phyloP scores from a whole-genome alignment of 2,888 invertebrate genomes.

The Tetranychus piercei region DNA sequence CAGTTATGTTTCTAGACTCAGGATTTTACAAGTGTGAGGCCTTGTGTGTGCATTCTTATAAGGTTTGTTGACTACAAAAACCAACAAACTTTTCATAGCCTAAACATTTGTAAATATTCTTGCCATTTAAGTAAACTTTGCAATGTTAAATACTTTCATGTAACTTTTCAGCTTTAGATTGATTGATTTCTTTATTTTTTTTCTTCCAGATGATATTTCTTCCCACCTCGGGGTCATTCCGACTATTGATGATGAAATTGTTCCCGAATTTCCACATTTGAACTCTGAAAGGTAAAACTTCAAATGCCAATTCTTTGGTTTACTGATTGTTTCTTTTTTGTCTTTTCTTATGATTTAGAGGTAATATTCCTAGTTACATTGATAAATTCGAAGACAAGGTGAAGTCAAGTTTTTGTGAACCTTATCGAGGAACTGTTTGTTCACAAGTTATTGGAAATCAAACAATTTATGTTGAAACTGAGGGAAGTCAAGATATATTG shows the following conservation, averaged over 20 bases:
- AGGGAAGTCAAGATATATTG: constrained; percentile 52
- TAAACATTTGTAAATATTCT: too few relatives aligned
- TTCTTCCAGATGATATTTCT: neutral
- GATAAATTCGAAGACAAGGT: neutral
- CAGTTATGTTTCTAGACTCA: constrained; percentile 43
- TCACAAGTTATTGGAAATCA: constrained; percentile 54
- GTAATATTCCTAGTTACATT: neutral
- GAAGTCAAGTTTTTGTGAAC: constrained; percentile 38
- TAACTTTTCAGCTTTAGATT: too few relatives aligned
- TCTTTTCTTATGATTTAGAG: neutral
- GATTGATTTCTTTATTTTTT: neutral
- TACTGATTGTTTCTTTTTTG: neutral
- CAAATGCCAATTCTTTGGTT: too few relatives aligned
- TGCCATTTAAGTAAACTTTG: too few relatives aligned
- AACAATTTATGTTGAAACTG: constrained; percentile 66
- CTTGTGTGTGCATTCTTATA: too few relatives aligned
- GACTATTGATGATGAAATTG: neutral
- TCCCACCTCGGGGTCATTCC: neutral
- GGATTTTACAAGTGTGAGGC: constrained; percentile 45
- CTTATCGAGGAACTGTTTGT: constrained; percentile 64
- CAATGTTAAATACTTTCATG: too few relatives aligned
- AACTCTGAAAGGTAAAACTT: neutral
- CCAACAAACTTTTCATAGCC: too few relatives aligned
- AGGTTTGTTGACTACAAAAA: too few relatives aligned
- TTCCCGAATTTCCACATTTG: neutral